A percentile compares a stretch with the other conserved stretches of the same genome.
These are phyloP conservation scores for Eurois occulta DNA, from an alignment of 2,888 invertebrate genomes.

Conservation along the genomic window DNA sequence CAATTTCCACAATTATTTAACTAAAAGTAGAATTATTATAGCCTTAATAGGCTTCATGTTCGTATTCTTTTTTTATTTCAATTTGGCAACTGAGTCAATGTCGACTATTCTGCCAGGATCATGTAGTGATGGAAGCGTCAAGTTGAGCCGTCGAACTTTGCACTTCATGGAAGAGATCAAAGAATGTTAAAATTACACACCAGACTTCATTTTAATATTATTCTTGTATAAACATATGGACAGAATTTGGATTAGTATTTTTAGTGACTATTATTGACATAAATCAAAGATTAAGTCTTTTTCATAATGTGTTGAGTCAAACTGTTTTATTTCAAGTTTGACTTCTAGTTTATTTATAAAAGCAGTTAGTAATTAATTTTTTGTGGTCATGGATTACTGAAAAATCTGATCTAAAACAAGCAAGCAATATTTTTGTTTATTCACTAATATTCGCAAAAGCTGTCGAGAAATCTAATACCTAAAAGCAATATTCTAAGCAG, in stretches of 20 bases:
- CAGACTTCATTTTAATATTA: not conserved
- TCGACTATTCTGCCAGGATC: not conserved
- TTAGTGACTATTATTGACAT: not conserved
- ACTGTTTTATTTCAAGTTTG: not conserved
- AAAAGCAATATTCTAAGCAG: constrained; percentile 6
- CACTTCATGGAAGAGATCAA: not conserved
- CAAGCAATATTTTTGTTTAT: constrained; percentile 12
- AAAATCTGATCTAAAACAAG: constrained; percentile 15
- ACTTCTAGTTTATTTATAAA: not conserved
- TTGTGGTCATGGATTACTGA: not conserved
- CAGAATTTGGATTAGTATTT: not conserved
- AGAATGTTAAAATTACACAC: not conserved
- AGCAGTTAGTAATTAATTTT: not conserved
- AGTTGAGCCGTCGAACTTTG: not conserved
- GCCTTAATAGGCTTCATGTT: not conserved
- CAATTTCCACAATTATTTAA: not conserved
- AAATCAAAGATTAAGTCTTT: not conserved
- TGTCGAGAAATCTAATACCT: not conserved
- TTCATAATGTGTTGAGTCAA: not conserved
- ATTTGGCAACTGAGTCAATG: not conserved
- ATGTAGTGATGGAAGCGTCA: not conserved
- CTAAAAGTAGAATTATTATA: not conserved
- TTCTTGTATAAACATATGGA: not conserved
- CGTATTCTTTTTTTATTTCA: not conserved
- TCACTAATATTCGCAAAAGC: constrained; percentile 40